phyloP scores from a whole-genome alignment of 64 coral and sea anemone species.

The Acropora yongei region DNA sequence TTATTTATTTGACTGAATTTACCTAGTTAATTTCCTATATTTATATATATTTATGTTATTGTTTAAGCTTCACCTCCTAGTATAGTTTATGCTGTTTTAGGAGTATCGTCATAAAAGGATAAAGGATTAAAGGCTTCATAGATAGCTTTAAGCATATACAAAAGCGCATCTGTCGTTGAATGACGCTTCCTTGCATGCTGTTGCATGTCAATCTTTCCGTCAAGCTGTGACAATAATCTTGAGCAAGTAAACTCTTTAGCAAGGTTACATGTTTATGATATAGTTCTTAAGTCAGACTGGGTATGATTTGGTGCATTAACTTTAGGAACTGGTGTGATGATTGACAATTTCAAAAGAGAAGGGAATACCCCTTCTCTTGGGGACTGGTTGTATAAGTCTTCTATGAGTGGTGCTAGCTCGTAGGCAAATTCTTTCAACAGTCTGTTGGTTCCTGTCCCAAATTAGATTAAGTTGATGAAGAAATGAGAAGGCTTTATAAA shows the following conservation, averaged over 20 bases:
- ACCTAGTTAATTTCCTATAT: no score
- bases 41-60: no score
- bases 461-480: no score
- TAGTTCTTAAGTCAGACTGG: neutral
- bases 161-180: no score
- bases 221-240: slow-evolving; percentile 22
- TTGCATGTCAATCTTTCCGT: neutral
- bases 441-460: slow-evolving; percentile 23
- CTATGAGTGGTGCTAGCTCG: slow-evolving; percentile 39
- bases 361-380: slow-evolving; percentile 36
- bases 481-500: no score
- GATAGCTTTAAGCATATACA: no score
- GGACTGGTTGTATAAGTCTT: slow-evolving; percentile 69
- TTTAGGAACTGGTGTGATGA: slow-evolving; percentile 19
- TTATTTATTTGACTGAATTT: no score
- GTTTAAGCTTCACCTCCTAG: no score
- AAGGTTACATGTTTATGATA: neutral
- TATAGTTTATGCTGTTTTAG: no score
- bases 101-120: neutral
- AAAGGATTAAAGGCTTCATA: no score
- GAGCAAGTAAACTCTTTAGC: neutral
- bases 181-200: no score
- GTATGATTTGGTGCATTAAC: slow-evolving; percentile 1
- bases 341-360: slow-evolving; percentile 20
- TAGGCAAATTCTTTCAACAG: slow-evolving; percentile 56